Evolutionary conservation across 2,113 vertebrate genomes (phyloP), one percentile per base, ranked within the genome.

Genomic region (Eulemur rufifrons): DNA sequence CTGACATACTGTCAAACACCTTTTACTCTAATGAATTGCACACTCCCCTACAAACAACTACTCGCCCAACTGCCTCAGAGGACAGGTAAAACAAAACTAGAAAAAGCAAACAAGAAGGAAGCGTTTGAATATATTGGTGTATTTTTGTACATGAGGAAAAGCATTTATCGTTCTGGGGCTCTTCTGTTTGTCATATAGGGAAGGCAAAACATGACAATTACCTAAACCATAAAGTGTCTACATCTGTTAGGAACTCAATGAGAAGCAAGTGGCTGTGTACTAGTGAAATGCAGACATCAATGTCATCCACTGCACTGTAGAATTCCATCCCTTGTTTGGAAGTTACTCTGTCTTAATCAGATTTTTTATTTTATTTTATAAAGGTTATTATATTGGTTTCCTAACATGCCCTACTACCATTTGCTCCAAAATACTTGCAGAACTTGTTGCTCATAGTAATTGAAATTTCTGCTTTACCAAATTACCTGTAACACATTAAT

Each of bases 31-130:
- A 97, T 8, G 39, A 96, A 45, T 0, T 98, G 85, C 93, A 98
- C 95, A 98, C 95, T 32, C 98, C 97, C 0, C 76, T 97, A 32
- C 97, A 96, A 97, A 95, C 86, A 88, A 56, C 69, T 50, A 85
- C 69, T 80, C 87, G 92, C 11, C 83, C 85, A 76, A 96, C 96
- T 47, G 86, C 97, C 78, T 98, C 97, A 20, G 77, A 96, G 50
- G 76, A 96, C 52, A 97, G 97, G 97, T 98, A 98, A 98, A 89
- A 96, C 63, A 87, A 63, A 76, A 25, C 50, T 9, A 69, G 66
- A 59, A 61, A 86, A 92, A 42, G 34, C 39, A 85, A 52, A 37
- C 14, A 12, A 52, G 10, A 45, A 77, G 61, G 52, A 47, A 14
- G n/a, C 32, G 11, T 59, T 83, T 59, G 63, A 47, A 69, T 63